Conservation (phyloP, 35 echinoderm and acorn worm species). For the Chiridota heheva region DNA sequence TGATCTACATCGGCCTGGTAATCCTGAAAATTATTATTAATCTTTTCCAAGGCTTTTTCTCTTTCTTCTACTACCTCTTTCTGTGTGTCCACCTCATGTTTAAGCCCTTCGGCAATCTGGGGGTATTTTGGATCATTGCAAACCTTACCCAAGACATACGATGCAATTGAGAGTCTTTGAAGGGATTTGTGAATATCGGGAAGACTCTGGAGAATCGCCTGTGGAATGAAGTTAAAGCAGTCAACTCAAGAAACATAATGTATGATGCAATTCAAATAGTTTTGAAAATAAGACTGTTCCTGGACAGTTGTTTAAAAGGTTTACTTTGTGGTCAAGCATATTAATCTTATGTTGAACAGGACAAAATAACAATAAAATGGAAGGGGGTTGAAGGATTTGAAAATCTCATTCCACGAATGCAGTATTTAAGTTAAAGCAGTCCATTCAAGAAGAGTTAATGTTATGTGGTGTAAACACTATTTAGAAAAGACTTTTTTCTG, state of each 20-base stretch:
- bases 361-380: too few species aligned
- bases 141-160: constrained; percentile 46
- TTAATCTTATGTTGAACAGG: too few species aligned
- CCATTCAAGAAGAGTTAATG: too few species aligned
- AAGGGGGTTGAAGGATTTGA: too few species aligned
- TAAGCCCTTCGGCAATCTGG: constrained; percentile 35
- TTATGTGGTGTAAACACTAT: too few species aligned
- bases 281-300: too few species aligned
- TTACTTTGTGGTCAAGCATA: too few species aligned
- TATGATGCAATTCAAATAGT: background rate
- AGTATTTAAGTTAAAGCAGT: too few species aligned
- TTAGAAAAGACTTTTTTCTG: too few species aligned
- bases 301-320: too few species aligned
- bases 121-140: constrained; percentile 40
- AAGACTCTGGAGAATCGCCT: constrained; percentile 58
- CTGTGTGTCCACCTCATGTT: constrained; percentile 15
- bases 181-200: constrained; percentile 50
- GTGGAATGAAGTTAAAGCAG: background rate
- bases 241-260: background rate
- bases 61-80: constrained; percentile 22
- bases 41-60: constrained; percentile 32
- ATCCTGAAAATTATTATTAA: constrained; percentile 53
- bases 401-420: too few species aligned
- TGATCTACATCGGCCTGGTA: constrained; percentile 59
- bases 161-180: constrained; percentile 25